Percentiles rank a stretch among this genome's conserved stretches.
Evolutionary conservation across 2,888 invertebrate genomes (phyloP).

Genomic region (Clanis bilineata): DNA sequence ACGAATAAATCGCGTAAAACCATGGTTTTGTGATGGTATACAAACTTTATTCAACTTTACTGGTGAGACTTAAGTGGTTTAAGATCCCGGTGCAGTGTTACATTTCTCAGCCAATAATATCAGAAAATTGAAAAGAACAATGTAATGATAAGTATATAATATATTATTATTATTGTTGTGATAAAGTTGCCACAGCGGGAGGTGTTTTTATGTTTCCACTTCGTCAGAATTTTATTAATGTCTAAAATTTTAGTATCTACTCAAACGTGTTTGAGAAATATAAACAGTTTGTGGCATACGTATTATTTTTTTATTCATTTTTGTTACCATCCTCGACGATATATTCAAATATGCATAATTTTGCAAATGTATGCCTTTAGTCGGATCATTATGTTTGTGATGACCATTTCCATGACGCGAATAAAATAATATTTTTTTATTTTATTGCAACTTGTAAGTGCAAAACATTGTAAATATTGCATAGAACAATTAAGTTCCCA

Average conservation of each 20-base stretch:
- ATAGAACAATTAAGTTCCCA: neutral
- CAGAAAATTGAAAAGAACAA: neutral
- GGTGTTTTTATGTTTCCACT: conserved; percentile 29
- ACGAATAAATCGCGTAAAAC: too few species aligned
- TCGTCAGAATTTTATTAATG: conserved; percentile 25
- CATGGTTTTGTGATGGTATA: too few species aligned
- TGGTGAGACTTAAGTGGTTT: neutral
- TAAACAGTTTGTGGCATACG: conserved; percentile 14
- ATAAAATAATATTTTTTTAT: neutral
- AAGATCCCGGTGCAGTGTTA: neutral
- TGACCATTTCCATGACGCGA: neutral
- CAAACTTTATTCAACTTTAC: neutral
- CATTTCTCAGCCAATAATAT: neutral
- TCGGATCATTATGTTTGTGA: neutral
- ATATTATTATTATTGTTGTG: conserved; percentile 15
- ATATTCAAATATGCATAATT: neutral
- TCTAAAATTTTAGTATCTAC: conserved; percentile 29
- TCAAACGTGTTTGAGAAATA: conserved; percentile 26
- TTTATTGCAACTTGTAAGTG: too few species aligned
- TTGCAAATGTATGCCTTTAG: neutral
- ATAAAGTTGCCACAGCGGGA: conserved; percentile 29
- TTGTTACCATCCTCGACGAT: conserved; percentile 1
- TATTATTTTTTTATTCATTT: neutral
- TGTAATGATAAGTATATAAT: neutral
- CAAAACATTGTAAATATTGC: neutral